Evolutionary conservation across 2,113 vertebrate species (phyloP).

Genomic region (Daboia siamensis): DNA sequence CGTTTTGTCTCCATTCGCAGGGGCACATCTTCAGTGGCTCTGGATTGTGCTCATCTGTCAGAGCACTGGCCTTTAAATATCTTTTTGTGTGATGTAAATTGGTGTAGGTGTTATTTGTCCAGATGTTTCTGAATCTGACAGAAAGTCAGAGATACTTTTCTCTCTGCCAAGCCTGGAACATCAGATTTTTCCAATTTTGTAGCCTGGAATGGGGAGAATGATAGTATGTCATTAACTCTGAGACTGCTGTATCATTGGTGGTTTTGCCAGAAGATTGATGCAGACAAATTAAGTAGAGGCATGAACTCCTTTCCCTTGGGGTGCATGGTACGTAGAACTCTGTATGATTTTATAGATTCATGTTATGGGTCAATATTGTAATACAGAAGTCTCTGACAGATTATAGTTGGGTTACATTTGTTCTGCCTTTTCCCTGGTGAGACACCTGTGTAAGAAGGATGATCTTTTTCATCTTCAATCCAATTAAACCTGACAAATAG

Average conservation of each 20-base stretch:
- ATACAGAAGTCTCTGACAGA: not conserved
- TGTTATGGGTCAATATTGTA: not conserved
- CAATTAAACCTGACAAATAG: not conserved
- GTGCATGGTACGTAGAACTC: not conserved
- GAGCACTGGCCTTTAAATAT: too few relatives aligned
- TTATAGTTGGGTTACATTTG: not conserved
- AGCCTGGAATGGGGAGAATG: not conserved
- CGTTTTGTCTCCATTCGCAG: too few relatives aligned
- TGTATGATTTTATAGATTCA: not conserved
- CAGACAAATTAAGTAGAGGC: not conserved
- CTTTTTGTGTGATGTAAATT: too few relatives aligned
- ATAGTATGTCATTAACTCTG: not conserved
- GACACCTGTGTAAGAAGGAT: not conserved
- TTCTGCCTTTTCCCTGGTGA: not conserved
- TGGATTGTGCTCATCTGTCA: too few relatives aligned
- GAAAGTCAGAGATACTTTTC: too few relatives aligned
- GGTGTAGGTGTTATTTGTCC: too few relatives aligned
- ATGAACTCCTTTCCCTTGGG: not conserved
- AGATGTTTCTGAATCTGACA: too few relatives aligned
- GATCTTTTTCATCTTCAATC: not conserved
- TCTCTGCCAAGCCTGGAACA: not conserved
- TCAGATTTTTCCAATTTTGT: accelerated
- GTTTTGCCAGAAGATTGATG: not conserved
- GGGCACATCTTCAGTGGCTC: too few relatives aligned
- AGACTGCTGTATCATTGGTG: not conserved